phyloP scores from a whole-genome alignment of 2,113 vertebrate species.

The Arizona elegans region DNA sequence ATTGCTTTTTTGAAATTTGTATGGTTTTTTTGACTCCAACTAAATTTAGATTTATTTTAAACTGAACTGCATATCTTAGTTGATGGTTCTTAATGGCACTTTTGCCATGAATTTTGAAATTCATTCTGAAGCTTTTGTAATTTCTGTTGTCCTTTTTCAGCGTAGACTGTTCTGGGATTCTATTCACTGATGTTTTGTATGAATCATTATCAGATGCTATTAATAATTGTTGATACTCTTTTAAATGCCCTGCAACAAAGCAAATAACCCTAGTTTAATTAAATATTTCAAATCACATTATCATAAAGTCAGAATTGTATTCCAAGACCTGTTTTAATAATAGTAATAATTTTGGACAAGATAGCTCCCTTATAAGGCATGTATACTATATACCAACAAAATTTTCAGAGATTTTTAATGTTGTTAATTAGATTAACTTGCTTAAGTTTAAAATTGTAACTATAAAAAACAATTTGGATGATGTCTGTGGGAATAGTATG shows the following conservation, averaged over 20 bases:
- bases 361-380: background rate
- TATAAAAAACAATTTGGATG: background rate
- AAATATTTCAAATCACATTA: background rate
- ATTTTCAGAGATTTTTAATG: background rate
- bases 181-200: background rate
- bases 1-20: background rate
- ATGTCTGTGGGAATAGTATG: background rate
- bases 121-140: conserved; percentile 1
- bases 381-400: background rate
- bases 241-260: conserved; percentile 1
- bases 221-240: background rate
- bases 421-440: background rate
- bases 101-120: background rate
- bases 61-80: background rate
- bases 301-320: background rate
- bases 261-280: background rate
- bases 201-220: background rate
- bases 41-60: background rate
- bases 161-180: background rate
- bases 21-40: background rate
- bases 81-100: background rate
- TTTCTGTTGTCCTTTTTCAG: background rate
- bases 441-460: background rate
- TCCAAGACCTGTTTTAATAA: background rate
- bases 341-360: background rate